A percentile compares a stretch with the other conserved stretches of the same genome.
These are phyloP conservation scores for Erpobdella octoculata DNA, from an alignment of 2,888 invertebrate species.

Conservation along the genomic window DNA sequence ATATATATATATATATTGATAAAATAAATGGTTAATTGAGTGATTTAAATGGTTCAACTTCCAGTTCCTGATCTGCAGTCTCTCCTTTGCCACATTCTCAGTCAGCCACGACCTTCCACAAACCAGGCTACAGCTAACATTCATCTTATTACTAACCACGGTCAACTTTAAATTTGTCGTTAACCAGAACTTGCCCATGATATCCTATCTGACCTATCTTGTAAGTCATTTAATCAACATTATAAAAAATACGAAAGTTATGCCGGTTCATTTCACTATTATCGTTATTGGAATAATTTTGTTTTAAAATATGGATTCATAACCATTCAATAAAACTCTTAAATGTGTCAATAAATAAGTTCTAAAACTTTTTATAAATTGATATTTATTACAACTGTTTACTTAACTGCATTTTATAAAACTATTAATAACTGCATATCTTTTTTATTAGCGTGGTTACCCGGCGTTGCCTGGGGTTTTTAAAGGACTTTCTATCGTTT, in stretches of 20 bases:
- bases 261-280: not conserved
- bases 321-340: too few species aligned
- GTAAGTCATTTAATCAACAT: not conserved
- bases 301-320: too few species aligned
- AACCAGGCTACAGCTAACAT: constrained; percentile 7
- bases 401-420: too few species aligned
- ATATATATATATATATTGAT: not conserved
- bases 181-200: constrained; percentile 15
- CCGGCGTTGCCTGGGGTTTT: too few species aligned
- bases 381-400: too few species aligned
- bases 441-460: too few species aligned
- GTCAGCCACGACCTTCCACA: constrained; percentile 5
- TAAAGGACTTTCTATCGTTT: too few species aligned
- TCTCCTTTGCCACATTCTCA: constrained; percentile 4
- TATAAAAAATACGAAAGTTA: not conserved
- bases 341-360: too few species aligned
- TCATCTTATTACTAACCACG: constrained; percentile 7
- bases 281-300: not conserved
- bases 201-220: constrained; percentile 12
- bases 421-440: too few species aligned
- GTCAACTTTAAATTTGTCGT: constrained; percentile 9
- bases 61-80: constrained; percentile 17
- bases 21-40: not conserved
- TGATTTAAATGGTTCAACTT: too few species aligned
- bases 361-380: too few species aligned